Evolutionary conservation across 2,888 invertebrate species (phyloP), one percentile per base, ranked within the genome.

Genomic region (Palloptera scutellata): DNA sequence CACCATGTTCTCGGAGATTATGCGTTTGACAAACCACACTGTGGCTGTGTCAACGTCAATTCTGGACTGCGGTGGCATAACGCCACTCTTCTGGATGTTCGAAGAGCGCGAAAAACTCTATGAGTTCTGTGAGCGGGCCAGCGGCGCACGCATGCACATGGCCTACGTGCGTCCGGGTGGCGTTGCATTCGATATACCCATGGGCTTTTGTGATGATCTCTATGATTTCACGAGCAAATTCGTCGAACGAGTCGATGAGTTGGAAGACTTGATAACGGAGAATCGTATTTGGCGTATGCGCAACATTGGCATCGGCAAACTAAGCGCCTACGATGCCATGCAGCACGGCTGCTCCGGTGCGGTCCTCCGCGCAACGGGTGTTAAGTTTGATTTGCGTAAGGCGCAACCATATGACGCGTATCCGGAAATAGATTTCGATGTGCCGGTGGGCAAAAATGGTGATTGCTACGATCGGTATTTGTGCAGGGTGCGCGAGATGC

Each of bases 41-140:
- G 88, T 95, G 85, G 92, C 91, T 63, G 83, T 93, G 54, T 89
- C 90, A 0, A 89, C 92, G 0, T 91, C 93, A 69, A 88, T 92
- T 20, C 86, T 96, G 15, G 96, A 96, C 79, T 88, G 93, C 20
- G 96, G 96, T 20, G 95, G 91, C 5, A 91, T 96, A 73, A 94
- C 95, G 1, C 96, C 96, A 0, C 91, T 95, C 78, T 95, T 96
- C 84, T 96, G 95, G 95, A 87, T 94, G 79, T 95, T 94, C 82
- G 95, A 96, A 84, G 96, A 94, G 84, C 87, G 94, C 60, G 95
- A 95, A 84, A 95, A 95, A 85, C 84, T 95, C 70, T 91, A 92
- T 84, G 96, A 96, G 83, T 88, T 94, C 74, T 93, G 91, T 78
- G 96, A 96, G 81, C 87, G 95, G 71, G 90, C 91, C 1, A 92